Evolutionary conservation across 1,140 invertebrate species (phyloP).

Genomic region (Drosophila lacertosa): DNA sequence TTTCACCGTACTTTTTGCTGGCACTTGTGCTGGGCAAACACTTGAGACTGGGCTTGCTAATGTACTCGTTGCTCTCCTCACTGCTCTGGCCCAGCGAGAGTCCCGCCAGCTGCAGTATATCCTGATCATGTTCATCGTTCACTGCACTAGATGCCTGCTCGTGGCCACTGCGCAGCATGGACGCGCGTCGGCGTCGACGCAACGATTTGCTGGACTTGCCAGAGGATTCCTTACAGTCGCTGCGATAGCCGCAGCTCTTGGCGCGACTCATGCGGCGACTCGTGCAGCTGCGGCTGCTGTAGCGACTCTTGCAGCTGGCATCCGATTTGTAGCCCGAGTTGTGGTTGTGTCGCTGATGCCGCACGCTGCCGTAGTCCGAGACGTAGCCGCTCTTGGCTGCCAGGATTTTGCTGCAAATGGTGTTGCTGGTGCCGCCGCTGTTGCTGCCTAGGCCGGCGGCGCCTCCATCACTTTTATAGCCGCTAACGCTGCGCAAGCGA

Average conservation of each 20-base stretch:
- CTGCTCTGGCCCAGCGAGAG: slow-evolving; percentile 80
- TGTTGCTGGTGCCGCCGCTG: slow-evolving; percentile 83
- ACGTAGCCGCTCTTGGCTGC: slow-evolving; percentile 86
- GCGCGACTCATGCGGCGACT: slow-evolving; percentile 85
- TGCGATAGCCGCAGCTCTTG: slow-evolving; percentile 84
- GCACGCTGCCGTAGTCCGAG: slow-evolving; percentile 85
- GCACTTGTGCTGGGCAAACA: slow-evolving; percentile 71
- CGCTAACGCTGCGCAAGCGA: slow-evolving; percentile 85
- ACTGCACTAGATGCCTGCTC: slow-evolving; percentile 24
- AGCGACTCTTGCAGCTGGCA: slow-evolving; percentile 86
- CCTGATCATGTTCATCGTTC: slow-evolving; percentile 71
- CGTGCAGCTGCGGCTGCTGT: slow-evolving; percentile 85
- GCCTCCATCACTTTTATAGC: slow-evolving; percentile 86
- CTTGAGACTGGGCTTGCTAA: slow-evolving; percentile 75
- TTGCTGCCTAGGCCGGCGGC: slow-evolving; percentile 74
- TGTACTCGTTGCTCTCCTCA: slow-evolving; percentile 80
- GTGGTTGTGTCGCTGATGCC: slow-evolving; percentile 84
- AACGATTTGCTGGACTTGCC: slow-evolving; percentile 59
- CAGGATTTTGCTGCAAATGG: slow-evolving; percentile 86
- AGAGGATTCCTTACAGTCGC: slow-evolving; percentile 71
- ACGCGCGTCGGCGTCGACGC: slow-evolving; percentile 81
- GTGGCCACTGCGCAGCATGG: slow-evolving; percentile 79
- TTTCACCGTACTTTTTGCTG: slow-evolving; percentile 82
- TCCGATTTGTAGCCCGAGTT: slow-evolving; percentile 87
- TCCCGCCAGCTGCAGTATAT: slow-evolving; percentile 79